Conservation (phyloP, 2,888 invertebrate genomes). For the Clunio marinus region DNA sequence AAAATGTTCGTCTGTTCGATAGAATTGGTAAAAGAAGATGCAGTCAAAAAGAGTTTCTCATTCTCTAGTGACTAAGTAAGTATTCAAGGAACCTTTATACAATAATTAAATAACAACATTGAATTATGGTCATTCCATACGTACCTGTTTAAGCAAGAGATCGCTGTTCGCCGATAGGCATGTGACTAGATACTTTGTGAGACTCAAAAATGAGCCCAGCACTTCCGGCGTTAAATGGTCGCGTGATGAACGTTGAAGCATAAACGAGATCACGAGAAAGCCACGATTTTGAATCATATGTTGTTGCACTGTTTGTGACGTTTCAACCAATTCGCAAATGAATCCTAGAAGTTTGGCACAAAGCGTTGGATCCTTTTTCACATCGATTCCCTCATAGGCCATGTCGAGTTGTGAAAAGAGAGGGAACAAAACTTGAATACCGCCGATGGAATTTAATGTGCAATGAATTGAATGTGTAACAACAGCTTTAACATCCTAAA, state of each 20-base stretch:
- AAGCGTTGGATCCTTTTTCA: conserved; percentile 80
- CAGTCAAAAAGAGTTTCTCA: conserved; percentile 19
- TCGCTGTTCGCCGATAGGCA: conserved; percentile 91
- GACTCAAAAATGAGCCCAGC: conserved; percentile 82
- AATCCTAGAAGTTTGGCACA: conserved; percentile 95
- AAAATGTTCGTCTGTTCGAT: conserved; percentile 33
- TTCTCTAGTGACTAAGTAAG: conserved; percentile 14
- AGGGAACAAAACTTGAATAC: conserved; percentile 96
- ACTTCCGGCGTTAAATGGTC: conserved; percentile 94
- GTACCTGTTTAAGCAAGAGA: conserved; percentile 85
- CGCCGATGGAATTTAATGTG: conserved; percentile 97
- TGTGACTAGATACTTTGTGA: conserved; percentile 89
- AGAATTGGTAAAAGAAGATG: background rate
- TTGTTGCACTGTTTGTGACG: conserved; percentile 95
- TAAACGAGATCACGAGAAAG: conserved; percentile 95
- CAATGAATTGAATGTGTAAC: conserved; percentile 99
- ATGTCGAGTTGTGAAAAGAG: conserved; percentile 96
- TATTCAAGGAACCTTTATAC: no score
- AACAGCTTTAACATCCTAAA: conserved; percentile 97
- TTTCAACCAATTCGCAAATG: conserved; percentile 95
- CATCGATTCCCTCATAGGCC: conserved; percentile 80
- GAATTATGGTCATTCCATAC: conserved; percentile 40
- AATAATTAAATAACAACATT: no score
- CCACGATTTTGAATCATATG: conserved; percentile 99
- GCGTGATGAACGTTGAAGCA: conserved; percentile 86